Evolutionary conservation across 2,797 vertebrate genomes (phyloP), one percentile per base, ranked within the genome.

Genomic region (Dendrocincla tyrannina): DNA sequence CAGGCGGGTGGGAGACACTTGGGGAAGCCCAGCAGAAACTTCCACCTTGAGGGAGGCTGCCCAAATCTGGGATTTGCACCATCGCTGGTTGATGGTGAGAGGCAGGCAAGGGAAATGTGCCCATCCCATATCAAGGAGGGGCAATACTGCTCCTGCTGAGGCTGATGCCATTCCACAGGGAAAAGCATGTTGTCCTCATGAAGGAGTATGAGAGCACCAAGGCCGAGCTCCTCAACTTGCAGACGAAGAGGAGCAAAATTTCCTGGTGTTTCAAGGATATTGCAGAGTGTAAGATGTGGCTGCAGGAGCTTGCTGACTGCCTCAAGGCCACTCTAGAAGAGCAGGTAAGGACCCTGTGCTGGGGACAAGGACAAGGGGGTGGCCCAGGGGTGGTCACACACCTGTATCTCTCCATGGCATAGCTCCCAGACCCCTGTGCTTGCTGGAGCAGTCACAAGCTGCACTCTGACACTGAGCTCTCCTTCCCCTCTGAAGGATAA

Each of bases 231-330:
- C 91, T 94, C 8, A 77, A 88, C 18, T 72, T 96, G 49, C 91
- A 97, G 91, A 70, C 95, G 77, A 97, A 98, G 88, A 98, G 98
- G 47, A 96, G 91, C 44, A 98, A 98, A 92, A 94, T 98, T 56
- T 96, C 76, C 23, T 97, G 98, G 91, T 98, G 97, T 3, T 97
- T 97, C 18, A 95, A 89, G 7, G 98, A 99, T 76, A 94, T 99
- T 3, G 84, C 95, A 2, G 78, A 98, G 72, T 94, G 99, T 62
- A 98, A 98, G 88, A 97, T 98, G 60, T 97, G 97, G 56, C 96
- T 99, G 72, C 97, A 97, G 85, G 97, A 95, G n/a, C 93, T 99
- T 4, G 96, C 97, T 3, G 93, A 96, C n/a, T 97, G 97, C 79
- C 96, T 99, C 8, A 97, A 97, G 27, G 91, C 88, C 9, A 79